A percentile compares a stretch with the other conserved stretches of the same genome.
Conservation (phyloP, 2,888 invertebrate species). For the Axea sp. region DNA sequence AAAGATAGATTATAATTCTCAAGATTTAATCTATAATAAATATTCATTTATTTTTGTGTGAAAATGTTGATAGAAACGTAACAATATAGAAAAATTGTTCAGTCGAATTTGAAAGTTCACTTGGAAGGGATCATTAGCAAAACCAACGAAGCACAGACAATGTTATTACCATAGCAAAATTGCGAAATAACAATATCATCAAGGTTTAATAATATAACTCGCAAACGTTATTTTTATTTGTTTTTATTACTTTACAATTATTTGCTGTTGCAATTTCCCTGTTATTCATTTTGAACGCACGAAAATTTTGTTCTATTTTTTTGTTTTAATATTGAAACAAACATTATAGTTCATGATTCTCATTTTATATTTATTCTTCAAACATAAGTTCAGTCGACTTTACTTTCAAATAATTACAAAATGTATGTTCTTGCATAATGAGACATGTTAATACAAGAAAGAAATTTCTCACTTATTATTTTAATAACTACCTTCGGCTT, state of each 20-base stretch:
- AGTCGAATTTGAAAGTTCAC: slow-evolving; percentile 24
- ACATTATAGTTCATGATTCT: too few species aligned
- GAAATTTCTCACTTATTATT: slow-evolving; percentile 53
- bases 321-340: not conserved
- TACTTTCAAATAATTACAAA: slow-evolving; percentile 45
- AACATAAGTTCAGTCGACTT: too few species aligned
- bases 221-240: not conserved
- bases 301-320: not conserved
- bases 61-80: too few species aligned
- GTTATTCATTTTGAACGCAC: not conserved
- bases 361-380: too few species aligned
- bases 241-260: not conserved
- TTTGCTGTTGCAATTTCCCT: not conserved
- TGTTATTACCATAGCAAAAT: slow-evolving; percentile 26
- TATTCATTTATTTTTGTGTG: too few species aligned
- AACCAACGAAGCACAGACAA: slow-evolving; percentile 42
- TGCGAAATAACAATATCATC: slow-evolving; percentile 9
- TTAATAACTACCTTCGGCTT: slow-evolving; percentile 48
- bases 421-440: slow-evolving; percentile 32
- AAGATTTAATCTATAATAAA: too few species aligned
- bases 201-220: slow-evolving; percentile 9
- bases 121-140: slow-evolving; percentile 33
- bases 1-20: too few species aligned
- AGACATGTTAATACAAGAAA: slow-evolving; percentile 52
- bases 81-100: too few species aligned